Conservation (phyloP, 2,888 invertebrate genomes). For the Sipunculus nudus region DNA sequence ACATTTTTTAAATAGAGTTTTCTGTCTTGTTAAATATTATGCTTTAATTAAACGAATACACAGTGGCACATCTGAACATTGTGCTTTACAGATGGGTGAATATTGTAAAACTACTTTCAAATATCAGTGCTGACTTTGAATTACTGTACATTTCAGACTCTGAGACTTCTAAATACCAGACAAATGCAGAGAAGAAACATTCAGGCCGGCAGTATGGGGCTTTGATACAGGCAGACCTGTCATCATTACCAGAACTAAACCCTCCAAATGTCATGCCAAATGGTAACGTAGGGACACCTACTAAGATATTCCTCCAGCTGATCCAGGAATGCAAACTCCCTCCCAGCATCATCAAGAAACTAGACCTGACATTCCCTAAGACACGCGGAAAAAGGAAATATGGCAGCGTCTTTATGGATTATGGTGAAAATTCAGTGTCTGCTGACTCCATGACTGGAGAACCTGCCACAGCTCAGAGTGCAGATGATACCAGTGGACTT, state of each 20-base stretch:
- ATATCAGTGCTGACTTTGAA: too few relatives aligned
- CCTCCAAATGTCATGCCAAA: conserved; percentile 67
- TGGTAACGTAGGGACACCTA: conserved; percentile 72
- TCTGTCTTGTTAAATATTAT: too few relatives aligned
- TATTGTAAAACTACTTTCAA: too few relatives aligned
- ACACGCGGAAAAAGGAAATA: conserved; percentile 63
- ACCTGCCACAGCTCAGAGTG: too few relatives aligned
- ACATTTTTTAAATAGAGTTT: too few relatives aligned
- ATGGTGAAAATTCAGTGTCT: conserved; percentile 51
- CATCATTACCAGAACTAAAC: conserved; percentile 55
- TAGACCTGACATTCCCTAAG: conserved; percentile 65
- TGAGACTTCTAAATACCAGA: conserved; percentile 49
- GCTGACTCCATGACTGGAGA: too few relatives aligned
- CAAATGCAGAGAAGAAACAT: conserved; percentile 49
- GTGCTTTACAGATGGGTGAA: too few relatives aligned
- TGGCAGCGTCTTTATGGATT: conserved; percentile 67
- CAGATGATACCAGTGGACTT: too few relatives aligned
- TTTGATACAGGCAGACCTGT: conserved; percentile 54
- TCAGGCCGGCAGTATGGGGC: too few relatives aligned
- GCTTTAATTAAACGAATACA: too few relatives aligned
- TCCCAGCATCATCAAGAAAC: conserved; percentile 66
- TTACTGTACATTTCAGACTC: too few relatives aligned
- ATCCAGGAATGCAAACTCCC: conserved; percentile 69
- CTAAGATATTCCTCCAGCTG: conserved; percentile 66
- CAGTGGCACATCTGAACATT: too few relatives aligned